Evolutionary conservation across 1,140 invertebrate genomes (phyloP), one percentile per base, ranked within the genome.

Genomic region (Leptonema lineaticorne): DNA sequence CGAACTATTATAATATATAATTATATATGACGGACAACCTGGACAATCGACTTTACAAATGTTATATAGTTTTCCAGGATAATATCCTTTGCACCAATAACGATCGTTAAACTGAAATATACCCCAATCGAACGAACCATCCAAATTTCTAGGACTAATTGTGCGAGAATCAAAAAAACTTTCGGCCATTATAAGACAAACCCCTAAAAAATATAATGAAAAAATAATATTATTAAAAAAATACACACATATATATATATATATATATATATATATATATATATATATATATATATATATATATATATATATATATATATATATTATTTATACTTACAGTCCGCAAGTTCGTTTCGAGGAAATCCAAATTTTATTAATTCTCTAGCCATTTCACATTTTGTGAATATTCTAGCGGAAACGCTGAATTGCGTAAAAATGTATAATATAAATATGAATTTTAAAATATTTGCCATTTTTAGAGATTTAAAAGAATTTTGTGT

Each of bases 51-150:
- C 67, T 28, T 75, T 70, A 69, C 78, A 80, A 7, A 30, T 41
- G 11, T 59, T 59, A 33, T 20, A n/a, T n/a, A n/a, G 0, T 7
- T 74, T 65, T 11, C 75, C 77, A 26, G 73, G 68, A 4, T 69
- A 69, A 48, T 71, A 75, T 6, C 75, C 74, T 62, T 74, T 78
- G 75, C 84, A 85, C 85, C 84, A 85, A 69, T 83, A 85, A 2
- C 78, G 78, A 74, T 84, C 83, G 73, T 85, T 86, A 67, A 86
- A 83, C 76, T 86, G 85, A 77, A 85, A 86, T 22, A 86, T 74
- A 0, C 85, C 85, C 75, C 82, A 84, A 75, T 86, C 85, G 18
- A 77, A 75, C n/a, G 82, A 84, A 0, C 83, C 82, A 69, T 86
- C 79, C 5, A 69, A 76, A 70, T 85, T 86, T 8, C 77, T 74